Conservation (phyloP, 2,888 invertebrate species). For the Bruchidius siliquastri region DNA sequence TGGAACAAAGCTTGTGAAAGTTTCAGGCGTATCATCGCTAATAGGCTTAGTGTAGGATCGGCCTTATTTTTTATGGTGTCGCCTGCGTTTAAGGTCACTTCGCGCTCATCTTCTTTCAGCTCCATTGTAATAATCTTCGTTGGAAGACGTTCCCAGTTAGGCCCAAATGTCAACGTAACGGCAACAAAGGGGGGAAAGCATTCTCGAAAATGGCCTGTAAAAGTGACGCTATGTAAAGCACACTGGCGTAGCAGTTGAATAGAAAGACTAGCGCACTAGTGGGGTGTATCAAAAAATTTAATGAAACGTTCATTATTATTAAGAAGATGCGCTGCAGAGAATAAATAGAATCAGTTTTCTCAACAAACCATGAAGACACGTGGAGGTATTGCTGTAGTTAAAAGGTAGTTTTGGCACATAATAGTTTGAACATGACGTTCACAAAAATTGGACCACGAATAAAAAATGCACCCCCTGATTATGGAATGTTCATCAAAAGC, state of each 20-base stretch:
- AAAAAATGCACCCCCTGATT: too few relatives aligned
- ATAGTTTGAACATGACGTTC: too few relatives aligned
- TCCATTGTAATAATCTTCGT: constrained; percentile 18
- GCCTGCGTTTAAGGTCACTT: constrained; percentile 18
- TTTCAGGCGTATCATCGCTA: not conserved
- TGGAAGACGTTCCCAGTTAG: constrained; percentile 25
- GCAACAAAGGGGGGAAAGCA: constrained; percentile 14
- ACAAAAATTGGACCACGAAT: too few relatives aligned
- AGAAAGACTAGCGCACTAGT: too few relatives aligned
- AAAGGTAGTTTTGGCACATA: too few relatives aligned
- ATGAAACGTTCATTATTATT: too few relatives aligned
- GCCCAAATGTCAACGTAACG: constrained; percentile 29
- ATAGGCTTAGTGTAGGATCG: not conserved
- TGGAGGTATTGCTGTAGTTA: too few relatives aligned
- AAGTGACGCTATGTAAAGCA: constrained; percentile 14
- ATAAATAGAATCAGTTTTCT: too few relatives aligned
- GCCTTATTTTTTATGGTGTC: not conserved
- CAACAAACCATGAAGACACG: too few relatives aligned
- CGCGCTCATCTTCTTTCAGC: constrained; percentile 19
- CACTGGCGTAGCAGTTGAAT: constrained; percentile 12
- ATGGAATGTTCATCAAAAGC: too few relatives aligned
- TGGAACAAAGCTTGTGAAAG: not conserved
- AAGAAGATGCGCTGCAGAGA: too few relatives aligned
- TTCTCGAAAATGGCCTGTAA: constrained; percentile 30
- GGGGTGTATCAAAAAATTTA: too few relatives aligned